Evolutionary conservation across 2,113 vertebrate species (phyloP), one percentile per base, ranked within the genome.

Genomic region (Tauraco erythrolophus): DNA sequence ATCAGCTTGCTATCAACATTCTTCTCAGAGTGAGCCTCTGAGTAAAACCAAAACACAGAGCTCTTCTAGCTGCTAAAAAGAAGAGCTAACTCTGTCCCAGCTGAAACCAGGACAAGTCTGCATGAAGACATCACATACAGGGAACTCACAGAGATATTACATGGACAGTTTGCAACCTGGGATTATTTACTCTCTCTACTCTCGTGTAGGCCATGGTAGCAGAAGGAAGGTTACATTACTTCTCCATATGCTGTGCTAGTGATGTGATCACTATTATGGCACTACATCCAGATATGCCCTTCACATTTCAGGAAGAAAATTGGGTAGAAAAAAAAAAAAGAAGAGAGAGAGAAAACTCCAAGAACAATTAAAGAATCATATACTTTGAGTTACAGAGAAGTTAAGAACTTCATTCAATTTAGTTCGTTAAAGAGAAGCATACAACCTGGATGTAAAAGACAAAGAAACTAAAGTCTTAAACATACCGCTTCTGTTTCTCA

Each of bases 121-220:
- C 1, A 0, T 62, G 31, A 50, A 72, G 14, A n/a, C 11, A 46
- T 19, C 19, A 48, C 4, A 1, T 23, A 16, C 9, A 64, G 7
- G 28, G 22, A 74, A 64, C 11, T 51, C 75, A 10, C 25, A 57
- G 30, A 11, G 30, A 23, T 56, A 10, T 31, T 17, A 14, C 65
- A 69, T 12, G 33, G 46, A 65, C 19, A 46, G 28, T 27, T 78
- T 70, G 21, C 7, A 2, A 23, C 21, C 48, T 74, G 76, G 5
- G 9, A 61, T 51, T 68, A 77, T 46, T 71, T 86, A 50, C 13
- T 78, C 17, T 16, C 3, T 78, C 62, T 46, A 8, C 28, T 45
- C 24, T 68, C 6, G 8, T 11, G 8, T 35, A 54, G 31, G 15
- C 2, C 24, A 46, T 14, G 28, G n/a, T 18, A 83, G 39, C 15